Evolutionary conservation across 2,113 vertebrate species (phyloP).

Genomic region (Eonycteris spelaea): DNA sequence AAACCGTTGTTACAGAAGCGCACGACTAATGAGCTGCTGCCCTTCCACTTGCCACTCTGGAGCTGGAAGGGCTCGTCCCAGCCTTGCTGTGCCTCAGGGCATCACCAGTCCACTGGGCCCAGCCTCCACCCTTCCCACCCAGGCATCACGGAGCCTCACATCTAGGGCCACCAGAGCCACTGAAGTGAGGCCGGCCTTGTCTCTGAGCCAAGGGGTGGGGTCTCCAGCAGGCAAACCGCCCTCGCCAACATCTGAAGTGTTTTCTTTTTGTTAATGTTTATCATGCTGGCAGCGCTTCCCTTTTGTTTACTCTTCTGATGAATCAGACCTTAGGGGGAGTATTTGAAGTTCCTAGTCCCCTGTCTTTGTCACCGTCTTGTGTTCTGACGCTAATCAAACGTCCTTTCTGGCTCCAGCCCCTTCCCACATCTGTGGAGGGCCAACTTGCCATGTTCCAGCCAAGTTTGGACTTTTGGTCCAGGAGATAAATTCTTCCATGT

Average conservation of each 20-base stretch:
- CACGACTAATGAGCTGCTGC: rapidly evolving
- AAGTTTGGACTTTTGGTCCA: neutral
- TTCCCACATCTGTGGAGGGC: neutral
- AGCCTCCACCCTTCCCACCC: neutral
- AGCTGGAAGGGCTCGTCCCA: neutral
- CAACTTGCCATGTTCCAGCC: neutral
- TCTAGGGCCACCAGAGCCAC: neutral
- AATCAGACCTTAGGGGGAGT: neutral
- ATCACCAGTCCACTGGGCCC: neutral
- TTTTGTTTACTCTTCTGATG: constrained; percentile 3
- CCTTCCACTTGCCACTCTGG: neutral
- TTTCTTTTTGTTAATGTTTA: neutral
- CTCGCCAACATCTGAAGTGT: neutral
- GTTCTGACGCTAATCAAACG: neutral
- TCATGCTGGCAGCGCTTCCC: neutral
- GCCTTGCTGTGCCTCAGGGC: neutral
- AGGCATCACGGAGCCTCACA: neutral
- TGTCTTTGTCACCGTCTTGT: neutral
- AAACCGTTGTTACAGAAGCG: neutral
- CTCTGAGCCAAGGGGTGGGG: neutral
- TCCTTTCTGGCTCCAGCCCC: neutral
- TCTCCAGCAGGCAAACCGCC: neutral
- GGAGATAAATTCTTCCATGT: neutral
- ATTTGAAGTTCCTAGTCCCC: neutral
- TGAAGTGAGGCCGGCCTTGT: neutral